A percentile compares a stretch with the other conserved stretches of the same genome.
Conservation (phyloP, 35 echinoderm and acorn worm species). For the Apostichopus parvimensis region DNA sequence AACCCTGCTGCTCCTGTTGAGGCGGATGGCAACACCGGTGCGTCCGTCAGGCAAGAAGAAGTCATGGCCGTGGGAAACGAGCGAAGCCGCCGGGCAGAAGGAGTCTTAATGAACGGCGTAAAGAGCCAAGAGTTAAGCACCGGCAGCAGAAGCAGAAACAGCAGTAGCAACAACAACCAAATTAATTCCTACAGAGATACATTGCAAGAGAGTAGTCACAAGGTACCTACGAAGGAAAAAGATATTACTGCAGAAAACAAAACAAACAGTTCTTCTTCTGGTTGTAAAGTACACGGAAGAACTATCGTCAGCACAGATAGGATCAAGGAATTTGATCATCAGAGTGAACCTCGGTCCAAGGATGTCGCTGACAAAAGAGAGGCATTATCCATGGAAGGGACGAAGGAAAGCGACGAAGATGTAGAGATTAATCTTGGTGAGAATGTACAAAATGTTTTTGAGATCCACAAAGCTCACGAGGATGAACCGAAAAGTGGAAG, state of each 20-base stretch:
- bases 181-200: neutral
- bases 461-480: neutral
- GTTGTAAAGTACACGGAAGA: neutral
- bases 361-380: too few species aligned
- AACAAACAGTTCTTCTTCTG: neutral
- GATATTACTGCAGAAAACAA: neutral
- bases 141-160: too few species aligned
- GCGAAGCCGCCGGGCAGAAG: neutral
- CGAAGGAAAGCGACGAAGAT: neutral
- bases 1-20: too few species aligned
- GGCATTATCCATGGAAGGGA: neutral
- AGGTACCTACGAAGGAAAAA: neutral
- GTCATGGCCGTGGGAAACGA: neutral
- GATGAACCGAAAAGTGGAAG: neutral
- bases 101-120: neutral
- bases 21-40: neutral
- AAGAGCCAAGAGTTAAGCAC: neutral
- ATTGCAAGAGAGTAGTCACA: neutral
- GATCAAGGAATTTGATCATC: too few species aligned
- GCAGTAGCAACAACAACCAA: too few species aligned
- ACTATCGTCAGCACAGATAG: neutral
- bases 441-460: neutral
- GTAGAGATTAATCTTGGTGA: neutral
- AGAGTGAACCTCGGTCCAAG: too few species aligned
- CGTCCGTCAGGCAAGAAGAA: neutral